Evolutionary conservation across 1,140 invertebrate genomes (phyloP).

Genomic region (Samia ricini): DNA sequence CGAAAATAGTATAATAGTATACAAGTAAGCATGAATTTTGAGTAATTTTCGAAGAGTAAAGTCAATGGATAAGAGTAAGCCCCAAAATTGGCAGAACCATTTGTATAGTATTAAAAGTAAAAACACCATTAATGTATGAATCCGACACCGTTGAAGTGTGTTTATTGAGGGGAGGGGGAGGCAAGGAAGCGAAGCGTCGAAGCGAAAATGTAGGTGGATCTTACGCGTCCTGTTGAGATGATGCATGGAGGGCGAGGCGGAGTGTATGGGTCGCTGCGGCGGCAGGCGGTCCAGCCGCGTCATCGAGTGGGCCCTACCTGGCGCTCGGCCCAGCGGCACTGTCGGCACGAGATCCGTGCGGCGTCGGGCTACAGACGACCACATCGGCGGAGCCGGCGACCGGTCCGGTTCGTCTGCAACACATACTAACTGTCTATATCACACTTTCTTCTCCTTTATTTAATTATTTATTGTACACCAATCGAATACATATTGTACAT

Average conservation of each 20-base stretch:
- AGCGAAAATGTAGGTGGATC: constrained; percentile 22
- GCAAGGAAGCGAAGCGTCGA: constrained; percentile 10
- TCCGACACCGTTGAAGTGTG: not conserved
- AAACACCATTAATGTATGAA: not conserved
- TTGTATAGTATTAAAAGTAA: too few species aligned
- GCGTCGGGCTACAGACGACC: constrained; percentile 86
- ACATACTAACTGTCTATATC: too few species aligned
- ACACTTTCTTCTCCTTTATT: too few species aligned
- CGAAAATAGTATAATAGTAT: too few species aligned
- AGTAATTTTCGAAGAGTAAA: too few species aligned
- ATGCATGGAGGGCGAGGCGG: constrained; percentile 71
- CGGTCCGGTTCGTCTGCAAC: constrained; percentile 76
- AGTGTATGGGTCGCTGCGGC: constrained; percentile 67
- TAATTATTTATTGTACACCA: too few species aligned
- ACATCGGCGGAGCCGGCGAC: constrained; percentile 74
- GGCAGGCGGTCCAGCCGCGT: constrained; percentile 92
- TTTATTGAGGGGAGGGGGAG: not conserved
- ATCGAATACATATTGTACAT: too few species aligned
- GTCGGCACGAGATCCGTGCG: constrained; percentile 94
- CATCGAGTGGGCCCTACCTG: constrained; percentile 95
- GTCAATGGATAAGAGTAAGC: not conserved
- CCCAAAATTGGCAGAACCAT: too few species aligned
- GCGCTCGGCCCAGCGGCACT: constrained; percentile 86
- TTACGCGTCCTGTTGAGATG: constrained; percentile 62
- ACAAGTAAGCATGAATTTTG: too few species aligned